phyloP scores from a whole-genome alignment of 2,113 vertebrate species.

The Rhizomys pruinosus region DNA sequence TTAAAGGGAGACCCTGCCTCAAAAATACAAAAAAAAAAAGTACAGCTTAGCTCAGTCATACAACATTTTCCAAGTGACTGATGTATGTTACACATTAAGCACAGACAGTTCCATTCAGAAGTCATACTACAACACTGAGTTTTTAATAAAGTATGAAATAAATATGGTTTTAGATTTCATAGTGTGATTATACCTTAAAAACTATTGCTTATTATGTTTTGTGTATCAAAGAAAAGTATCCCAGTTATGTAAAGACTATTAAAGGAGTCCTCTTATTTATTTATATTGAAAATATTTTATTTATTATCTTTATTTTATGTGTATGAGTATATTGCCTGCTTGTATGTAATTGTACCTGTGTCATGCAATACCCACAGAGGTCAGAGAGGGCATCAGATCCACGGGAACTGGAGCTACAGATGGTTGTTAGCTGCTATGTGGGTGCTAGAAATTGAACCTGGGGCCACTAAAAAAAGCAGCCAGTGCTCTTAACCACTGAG shows the following conservation, averaged over 20 bases:
- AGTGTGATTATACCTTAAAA: constrained; percentile 29
- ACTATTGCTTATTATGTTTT: not conserved
- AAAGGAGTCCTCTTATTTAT: constrained; percentile 19
- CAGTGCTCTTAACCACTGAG: too few species aligned
- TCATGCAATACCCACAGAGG: too few species aligned
- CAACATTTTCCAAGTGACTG: not conserved
- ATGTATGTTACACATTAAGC: not conserved
- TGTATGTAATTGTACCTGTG: too few species aligned
- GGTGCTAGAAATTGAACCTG: too few species aligned
- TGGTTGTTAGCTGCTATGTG: too few species aligned
- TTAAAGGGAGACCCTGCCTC: too few species aligned
- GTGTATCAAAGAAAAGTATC: not conserved
- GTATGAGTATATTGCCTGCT: too few species aligned
- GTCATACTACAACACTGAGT: not conserved
- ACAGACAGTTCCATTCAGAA: not conserved
- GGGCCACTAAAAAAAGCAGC: too few species aligned
- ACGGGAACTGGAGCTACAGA: too few species aligned
- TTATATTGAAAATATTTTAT: not conserved
- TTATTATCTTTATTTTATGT: too few species aligned
- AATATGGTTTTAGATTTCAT: not conserved
- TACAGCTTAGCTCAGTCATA: not conserved
- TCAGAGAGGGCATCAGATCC: too few species aligned
- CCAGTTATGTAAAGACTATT: constrained; percentile 4
- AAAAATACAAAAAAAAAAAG: too few species aligned
- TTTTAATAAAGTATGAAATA: constrained; percentile 55